These are phyloP conservation scores for Antheraea mylitta DNA, from an alignment of 1,140 invertebrate species.

Conservation along the genomic window DNA sequence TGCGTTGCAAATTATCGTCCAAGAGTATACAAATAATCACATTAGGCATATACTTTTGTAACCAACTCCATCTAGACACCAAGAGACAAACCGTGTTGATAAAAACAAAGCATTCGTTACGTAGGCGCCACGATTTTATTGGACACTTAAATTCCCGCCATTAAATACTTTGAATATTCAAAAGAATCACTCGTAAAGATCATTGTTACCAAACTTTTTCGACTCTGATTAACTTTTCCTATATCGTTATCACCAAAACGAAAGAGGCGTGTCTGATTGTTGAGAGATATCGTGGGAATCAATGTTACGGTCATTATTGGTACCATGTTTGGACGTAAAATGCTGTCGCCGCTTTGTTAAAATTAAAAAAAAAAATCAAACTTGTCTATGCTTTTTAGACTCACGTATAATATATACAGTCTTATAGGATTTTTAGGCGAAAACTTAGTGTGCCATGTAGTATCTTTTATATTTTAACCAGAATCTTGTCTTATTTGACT, in stretches of 20 bases:
- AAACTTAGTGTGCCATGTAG: no score
- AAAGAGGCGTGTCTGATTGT: constrained; percentile 20
- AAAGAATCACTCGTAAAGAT: background rate
- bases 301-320: constrained; percentile 21
- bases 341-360: background rate
- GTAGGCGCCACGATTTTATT: background rate
- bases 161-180: background rate
- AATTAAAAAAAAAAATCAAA: background rate
- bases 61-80: no score
- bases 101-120: background rate
- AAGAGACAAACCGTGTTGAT: background rate
- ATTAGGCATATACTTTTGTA: no score
- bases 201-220: constrained; percentile 1
- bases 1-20: no score
- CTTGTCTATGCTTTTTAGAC: background rate
- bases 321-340: constrained; percentile 3
- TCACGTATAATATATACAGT: no score
- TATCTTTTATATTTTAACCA: no score
- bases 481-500: no score
- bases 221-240: background rate
- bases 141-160: background rate
- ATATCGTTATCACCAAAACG: constrained; percentile 1
- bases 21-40: no score
- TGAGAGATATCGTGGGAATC: constrained; percentile 22
- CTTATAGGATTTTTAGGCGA: no score